Evolutionary conservation across 2,113 vertebrate species (phyloP), one percentile per base, ranked within the genome.

Genomic region (Pelobates fuscus): DNA sequence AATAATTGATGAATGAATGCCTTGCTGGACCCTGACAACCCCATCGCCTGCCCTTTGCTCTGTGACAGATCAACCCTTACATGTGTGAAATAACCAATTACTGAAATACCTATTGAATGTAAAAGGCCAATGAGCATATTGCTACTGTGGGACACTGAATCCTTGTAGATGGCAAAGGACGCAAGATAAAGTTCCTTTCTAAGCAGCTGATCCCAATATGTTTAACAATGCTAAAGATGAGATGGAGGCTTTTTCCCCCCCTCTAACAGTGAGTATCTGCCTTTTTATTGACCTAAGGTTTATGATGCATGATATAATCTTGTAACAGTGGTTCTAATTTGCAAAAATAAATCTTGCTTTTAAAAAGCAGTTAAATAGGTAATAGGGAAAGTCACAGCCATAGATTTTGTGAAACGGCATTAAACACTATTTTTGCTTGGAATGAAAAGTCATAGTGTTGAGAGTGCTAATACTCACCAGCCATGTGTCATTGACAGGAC

Each of bases 61-160:
- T 92, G 92, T 92, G 91, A 91, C 92, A 92, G 91, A 92, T 95
- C 93, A 94, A 93, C 92, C 92, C 93, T 95, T 90, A 93, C 95
- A 92, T 94, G 92, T 97, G 94, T 96, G 95, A 98, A 98, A 97
- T 97, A 96, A 93, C 92, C 97, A 97, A 98, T 97, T 98, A 98
- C 94, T 91, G 84, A 79, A 80, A 92, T 89, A 89, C 89, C 90
- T 92, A 93, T 92, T 93, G 89, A 91, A 94, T 90, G 93, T 92
- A 95, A 96, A 94, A 95, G 91, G 88, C 93, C 93, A 93, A 94
- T 95, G 95, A 94, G 92, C 92, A 94, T 95, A 96, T 93, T 93
- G 92, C 92, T 93, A 91, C 91, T 91, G 84, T 92, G 93, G 94
- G 95, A 94, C 70, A 71, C 37, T 1, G 67, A 82, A 79, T 83